Base-by-base conservation (phyloP, 2,113 vertebrate species). In the Cichladusa arquata region DNA sequence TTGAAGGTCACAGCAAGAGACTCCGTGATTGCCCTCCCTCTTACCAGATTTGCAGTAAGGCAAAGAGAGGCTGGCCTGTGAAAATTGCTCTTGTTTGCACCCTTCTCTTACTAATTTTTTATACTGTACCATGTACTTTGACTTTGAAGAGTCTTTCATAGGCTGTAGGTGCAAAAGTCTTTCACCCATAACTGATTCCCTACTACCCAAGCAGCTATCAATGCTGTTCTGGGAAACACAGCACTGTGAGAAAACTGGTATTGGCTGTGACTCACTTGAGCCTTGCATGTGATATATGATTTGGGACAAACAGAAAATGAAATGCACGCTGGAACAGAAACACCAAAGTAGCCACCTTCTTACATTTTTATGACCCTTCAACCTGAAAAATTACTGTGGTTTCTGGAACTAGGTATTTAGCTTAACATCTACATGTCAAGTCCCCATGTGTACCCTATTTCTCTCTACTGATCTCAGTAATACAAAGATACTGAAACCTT, bases 31-130 rank as follows among this genome's bases (percentile, higher is more conserved):
- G 14, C 31, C 26, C 18, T 67, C 23, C 34, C 20, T 61, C 33
- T 88, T 38, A 23, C 10, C 19, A 62, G 40, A 14, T 26, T 45
- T 51, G 26, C 14, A 72, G 16, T 0, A 0, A 57, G 23, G 61
- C 56, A 47, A 74, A 33, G 36, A 81, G 50, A 73, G 28, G 23
- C 22, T 71, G 36, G 14, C 33, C 51, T 48, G 5, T 54, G 66
- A 25, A 18, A 42, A 40, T 26, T 57, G 14, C 8, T 84, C 14
- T 15, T 36, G 8, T 40, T 80, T 61, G 3, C 22, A 66, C 9
- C 4, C 3, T 34, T 62, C 93, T 56, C 45, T 80, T 31, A 36
- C 8, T 51, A 24, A 18, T 28, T n/a, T 62, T 25, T 64, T 66
- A 5, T 22, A 19, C 18, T 47, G 9, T 28, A 31, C 18, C 7